phyloP scores from a whole-genome alignment of 2,797 vertebrate species.

The Lutjanus argentimaculatus region DNA sequence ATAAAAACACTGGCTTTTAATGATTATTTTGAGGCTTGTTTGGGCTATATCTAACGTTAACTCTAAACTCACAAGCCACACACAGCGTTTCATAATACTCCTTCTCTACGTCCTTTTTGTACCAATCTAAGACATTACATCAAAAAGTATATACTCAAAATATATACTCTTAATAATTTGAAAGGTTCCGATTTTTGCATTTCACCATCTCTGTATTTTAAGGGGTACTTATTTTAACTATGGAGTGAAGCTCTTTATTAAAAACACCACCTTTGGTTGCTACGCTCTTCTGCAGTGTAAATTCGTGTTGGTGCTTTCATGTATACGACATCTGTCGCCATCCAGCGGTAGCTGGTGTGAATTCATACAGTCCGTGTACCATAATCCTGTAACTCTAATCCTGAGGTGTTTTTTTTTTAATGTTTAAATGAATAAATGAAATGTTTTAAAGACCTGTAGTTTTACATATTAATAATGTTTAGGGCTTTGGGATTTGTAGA shows the following conservation, averaged over 20 bases:
- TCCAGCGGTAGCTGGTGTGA: not conserved
- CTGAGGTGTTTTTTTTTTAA: not conserved
- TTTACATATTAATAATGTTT: not conserved
- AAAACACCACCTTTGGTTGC: conserved; percentile 27
- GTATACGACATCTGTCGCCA: fast-evolving
- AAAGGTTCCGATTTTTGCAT: too few species aligned
- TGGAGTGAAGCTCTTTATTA: fast-evolving
- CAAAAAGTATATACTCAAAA: not conserved
- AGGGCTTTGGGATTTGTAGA: too few species aligned
- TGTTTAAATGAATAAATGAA: not conserved
- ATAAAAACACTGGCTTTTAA: not conserved
- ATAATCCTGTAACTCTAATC: not conserved
- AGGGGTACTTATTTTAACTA: not conserved
- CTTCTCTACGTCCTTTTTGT: not conserved
- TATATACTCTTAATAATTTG: too few species aligned
- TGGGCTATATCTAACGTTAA: not conserved
- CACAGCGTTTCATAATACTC: too few species aligned
- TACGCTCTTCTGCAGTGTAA: conserved; percentile 33
- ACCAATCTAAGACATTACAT: not conserved
- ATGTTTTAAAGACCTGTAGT: too few species aligned
- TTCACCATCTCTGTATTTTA: not conserved
- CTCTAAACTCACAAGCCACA: not conserved
- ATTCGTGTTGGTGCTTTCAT: not conserved
- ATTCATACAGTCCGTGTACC: too few species aligned
- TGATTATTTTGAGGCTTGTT: not conserved